Evolutionary conservation across 2,797 vertebrate species (phyloP), one percentile per base, ranked within the genome.

Genomic region (Pogoniulus pusillus): DNA sequence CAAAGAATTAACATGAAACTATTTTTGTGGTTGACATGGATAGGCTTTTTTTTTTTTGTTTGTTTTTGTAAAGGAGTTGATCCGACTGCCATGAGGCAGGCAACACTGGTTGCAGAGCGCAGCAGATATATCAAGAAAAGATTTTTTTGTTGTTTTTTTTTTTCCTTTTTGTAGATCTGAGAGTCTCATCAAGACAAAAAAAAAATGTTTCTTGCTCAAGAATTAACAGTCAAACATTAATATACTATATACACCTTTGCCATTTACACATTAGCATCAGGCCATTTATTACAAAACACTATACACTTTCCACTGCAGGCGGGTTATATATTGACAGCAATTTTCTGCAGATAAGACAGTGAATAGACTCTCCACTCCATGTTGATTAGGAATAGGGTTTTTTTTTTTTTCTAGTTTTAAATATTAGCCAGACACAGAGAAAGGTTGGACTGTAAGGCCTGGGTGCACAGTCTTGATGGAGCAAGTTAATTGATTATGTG

Each of bases 181-280:
- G 98, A 98, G 98, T 98, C 98, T 98, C 98, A 98, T 98, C 97
- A 98, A 98, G 98, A 98, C 97, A 91, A 97, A 97, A 98, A 97
- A 45, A 45, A 98, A 98, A 98, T 96, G 98, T 98, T 97, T 97
- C 98, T 98, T 98, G 98, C 98, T 98, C 98, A 98, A 98, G 98
- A 98, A 98, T 98, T 98, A 99, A 99, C 98, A 99, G 99, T 99
- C 98, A 99, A 98, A 99, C 99, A 99, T 98, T 98, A 99, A 99
- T 98, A 99, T 98, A 99, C 98, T 99, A 99, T 99, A 98, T 99
- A 99, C 99, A 99, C 98, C 98, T 98, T 98, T 98, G 98, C 98
- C 98, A 96, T 98, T 98, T 98, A 98, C 98, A 99, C 98, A 98
- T 99, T 98, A 98, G 98, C 98, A 97, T 98, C 98, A 98, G 98